Evolutionary conservation across 2,797 vertebrate genomes (phyloP), one percentile per base, ranked within the genome.

Genomic region (Myiotriccus ornatus): DNA sequence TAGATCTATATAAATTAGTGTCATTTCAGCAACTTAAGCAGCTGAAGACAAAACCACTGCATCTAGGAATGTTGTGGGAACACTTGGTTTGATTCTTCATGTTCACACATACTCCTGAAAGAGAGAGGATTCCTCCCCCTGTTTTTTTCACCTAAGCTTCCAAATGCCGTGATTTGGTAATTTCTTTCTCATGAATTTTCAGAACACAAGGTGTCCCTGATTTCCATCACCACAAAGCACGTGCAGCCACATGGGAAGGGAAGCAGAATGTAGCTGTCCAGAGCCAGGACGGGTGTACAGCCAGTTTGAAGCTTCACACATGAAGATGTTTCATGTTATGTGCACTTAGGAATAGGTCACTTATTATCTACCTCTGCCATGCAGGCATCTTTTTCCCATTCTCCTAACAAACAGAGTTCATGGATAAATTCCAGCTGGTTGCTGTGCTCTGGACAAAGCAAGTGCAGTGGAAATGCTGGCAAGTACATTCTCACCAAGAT

Each of bases 351-450:
- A 55, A 47, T 9, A 73, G 3, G 76, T 11, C 14, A 30, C 39
- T 84, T 62, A 63, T 60, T 88, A 46, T 65, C 52, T 63, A 34
- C 37, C n/a, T 82, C 47, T 4, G 2, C 57, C 2, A 2, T 52
- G 46, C 1, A 73, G 44, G 86, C 87, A 77, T 70, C 59, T 94
- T 93, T 90, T 84, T 30, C 70, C 63, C 67, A 73, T 88, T 93
- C 63, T 67, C 74, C 77, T 59, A 76, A 90, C 53, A 64, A 82
- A 44, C 47, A 74, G 30, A 12, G 41, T 5, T 87, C 37, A 30
- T 70, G 85, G 79, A 84, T 53, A 88, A 82, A 82, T 82, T 82
- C 87, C 89, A 95, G 37, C 70, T 87, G 77, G 74, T 70, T 79
- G 67, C 64, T 79, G 1, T 10, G 24, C 44, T 85, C 59, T 76